Conservation (phyloP, 2,888 invertebrate species). For the Chrysolina oricalcia region DNA sequence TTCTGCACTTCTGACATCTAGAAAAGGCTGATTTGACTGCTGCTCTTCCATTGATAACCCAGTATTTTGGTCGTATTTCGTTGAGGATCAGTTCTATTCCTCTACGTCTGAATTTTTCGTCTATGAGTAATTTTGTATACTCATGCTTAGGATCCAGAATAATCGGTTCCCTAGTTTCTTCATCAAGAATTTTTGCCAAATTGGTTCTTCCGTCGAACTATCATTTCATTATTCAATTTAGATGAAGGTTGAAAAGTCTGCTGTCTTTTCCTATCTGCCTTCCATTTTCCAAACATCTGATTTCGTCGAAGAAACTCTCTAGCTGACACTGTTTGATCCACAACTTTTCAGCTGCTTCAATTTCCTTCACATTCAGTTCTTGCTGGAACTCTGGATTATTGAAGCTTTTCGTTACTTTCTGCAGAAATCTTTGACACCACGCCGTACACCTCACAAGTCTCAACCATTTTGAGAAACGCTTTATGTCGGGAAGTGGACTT, state of each 20-base stretch:
- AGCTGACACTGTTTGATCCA: too few species aligned
- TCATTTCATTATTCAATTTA: too few species aligned
- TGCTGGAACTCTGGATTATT: too few species aligned
- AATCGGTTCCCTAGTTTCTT: conserved; percentile 1
- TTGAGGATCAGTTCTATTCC: not conserved
- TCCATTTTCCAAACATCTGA: too few species aligned
- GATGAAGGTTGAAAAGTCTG: too few species aligned
- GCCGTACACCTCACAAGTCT: conserved; percentile 9
- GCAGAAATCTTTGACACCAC: not conserved
- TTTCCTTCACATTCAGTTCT: too few species aligned
- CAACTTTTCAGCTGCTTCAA: too few species aligned
- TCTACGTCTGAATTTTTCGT: not conserved
- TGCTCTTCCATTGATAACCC: not conserved
- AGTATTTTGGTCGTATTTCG: not conserved
- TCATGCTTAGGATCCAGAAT: not conserved
- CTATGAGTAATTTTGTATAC: not conserved
- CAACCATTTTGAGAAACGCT: conserved; percentile 3
- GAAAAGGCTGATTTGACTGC: not conserved
- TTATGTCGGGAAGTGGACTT: not conserved
- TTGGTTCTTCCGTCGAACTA: too few species aligned
- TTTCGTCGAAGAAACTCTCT: too few species aligned
- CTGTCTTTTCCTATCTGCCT: too few species aligned
- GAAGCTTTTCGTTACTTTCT: not conserved
- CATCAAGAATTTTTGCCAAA: too few species aligned
- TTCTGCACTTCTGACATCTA: too few species aligned